phyloP scores from a whole-genome alignment of 1,140 invertebrate genomes.

The Nasonia giraulti region DNA sequence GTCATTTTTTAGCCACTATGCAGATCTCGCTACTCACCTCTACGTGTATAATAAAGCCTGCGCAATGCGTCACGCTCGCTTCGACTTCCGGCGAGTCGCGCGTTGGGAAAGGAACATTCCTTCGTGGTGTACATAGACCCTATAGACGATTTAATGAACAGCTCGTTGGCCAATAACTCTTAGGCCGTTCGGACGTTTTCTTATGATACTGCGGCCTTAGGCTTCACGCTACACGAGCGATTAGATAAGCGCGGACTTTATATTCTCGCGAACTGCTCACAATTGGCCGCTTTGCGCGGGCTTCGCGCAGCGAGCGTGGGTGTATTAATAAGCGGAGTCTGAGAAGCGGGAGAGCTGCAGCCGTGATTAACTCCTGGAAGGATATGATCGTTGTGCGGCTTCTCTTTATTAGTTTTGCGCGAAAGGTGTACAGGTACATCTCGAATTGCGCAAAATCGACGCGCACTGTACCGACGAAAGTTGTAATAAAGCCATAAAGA shows the following conservation, averaged over 20 bases:
- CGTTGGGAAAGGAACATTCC: conserved; percentile 27
- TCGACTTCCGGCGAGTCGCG: conserved; percentile 33
- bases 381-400: neutral
- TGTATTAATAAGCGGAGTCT: conserved; percentile 14
- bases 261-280: conserved; percentile 11
- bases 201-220: conserved; percentile 1
- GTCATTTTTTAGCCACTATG: conserved; percentile 17
- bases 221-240: neutral
- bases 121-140: neutral
- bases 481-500: too few relatives aligned
- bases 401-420: too few relatives aligned
- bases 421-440: too few relatives aligned
- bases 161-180: conserved; percentile 13
- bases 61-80: conserved; percentile 51
- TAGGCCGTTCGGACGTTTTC: neutral
- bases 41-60: conserved; percentile 45
- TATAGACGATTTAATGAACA: conserved; percentile 11
- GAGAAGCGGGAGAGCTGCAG: neutral
- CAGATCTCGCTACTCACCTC: neutral
- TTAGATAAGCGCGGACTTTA: conserved; percentile 17
- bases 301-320: neutral
- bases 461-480: too few relatives aligned
- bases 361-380: neutral
- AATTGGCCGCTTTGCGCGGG: neutral
- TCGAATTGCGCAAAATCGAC: too few relatives aligned